phyloP scores from a whole-genome alignment of 1,140 invertebrate species.

The Idris sp. region DNA sequence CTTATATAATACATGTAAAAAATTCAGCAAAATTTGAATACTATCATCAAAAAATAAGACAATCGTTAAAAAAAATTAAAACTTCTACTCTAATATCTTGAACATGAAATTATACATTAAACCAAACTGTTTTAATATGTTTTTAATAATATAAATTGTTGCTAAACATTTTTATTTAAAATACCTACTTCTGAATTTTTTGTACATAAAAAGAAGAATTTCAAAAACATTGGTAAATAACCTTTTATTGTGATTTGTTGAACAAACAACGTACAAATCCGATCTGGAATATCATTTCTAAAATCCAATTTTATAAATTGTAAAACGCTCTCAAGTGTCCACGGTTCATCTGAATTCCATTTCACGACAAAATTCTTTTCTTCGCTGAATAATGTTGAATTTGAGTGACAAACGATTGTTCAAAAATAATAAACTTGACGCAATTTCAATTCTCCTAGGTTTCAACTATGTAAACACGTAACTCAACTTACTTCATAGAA shows the following conservation, averaged over 20 bases:
- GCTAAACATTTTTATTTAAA: too few species aligned
- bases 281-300: not conserved
- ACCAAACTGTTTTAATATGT: too few species aligned
- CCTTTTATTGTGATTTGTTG: not conserved
- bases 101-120: too few species aligned
- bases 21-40: not conserved
- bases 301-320: slow-evolving; percentile 13
- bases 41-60: not conserved
- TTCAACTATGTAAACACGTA: slow-evolving; percentile 4
- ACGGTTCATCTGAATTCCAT: slow-evolving; percentile 30
- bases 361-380: slow-evolving; percentile 7
- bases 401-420: slow-evolving; percentile 40
- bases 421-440: slow-evolving; percentile 33
- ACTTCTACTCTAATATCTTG: too few species aligned
- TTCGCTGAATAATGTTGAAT: slow-evolving; percentile 25
- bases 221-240: too few species aligned
- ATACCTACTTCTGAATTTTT: too few species aligned
- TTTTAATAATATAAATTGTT: too few species aligned
- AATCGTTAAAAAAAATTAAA: too few species aligned
- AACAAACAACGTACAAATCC: not conserved
- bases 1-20: not conserved
- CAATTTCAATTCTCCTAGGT: slow-evolving; percentile 9
- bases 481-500: slow-evolving; percentile 9
- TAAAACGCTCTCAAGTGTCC: not conserved
- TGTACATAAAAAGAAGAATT: too few species aligned